These are phyloP conservation scores for Cynopterus brachyotis DNA, from an alignment of 2,113 vertebrate species.

Conservation along the genomic window DNA sequence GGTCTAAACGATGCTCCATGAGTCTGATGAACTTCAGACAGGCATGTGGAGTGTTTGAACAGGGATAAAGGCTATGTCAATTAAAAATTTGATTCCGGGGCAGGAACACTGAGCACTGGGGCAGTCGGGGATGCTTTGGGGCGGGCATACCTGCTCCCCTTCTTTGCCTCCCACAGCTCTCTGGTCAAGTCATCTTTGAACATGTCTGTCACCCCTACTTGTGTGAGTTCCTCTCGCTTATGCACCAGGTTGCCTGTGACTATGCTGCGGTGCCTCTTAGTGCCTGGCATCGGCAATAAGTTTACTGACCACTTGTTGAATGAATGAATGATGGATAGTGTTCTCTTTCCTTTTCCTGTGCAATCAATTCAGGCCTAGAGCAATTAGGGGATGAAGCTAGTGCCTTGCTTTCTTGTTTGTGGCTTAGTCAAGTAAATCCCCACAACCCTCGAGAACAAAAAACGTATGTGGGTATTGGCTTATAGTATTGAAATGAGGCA, in stretches of 20 bases:
- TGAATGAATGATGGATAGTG: background rate
- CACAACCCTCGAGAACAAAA: background rate
- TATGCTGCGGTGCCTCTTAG: fast-evolving
- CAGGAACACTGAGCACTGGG: background rate
- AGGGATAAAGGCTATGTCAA: background rate
- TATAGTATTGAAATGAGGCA: background rate
- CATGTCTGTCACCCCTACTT: background rate
- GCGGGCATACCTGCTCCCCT: background rate
- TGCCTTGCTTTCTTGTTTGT: background rate
- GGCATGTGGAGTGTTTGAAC: background rate
- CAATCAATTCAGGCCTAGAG: background rate
- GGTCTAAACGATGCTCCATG: background rate
- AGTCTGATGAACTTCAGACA: background rate
- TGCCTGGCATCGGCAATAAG: background rate
- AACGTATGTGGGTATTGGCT: background rate
- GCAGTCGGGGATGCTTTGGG: background rate
- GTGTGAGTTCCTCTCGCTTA: background rate
- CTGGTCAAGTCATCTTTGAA: background rate
- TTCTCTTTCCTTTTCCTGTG: background rate
- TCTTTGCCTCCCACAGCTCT: background rate
- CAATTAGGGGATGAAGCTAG: background rate
- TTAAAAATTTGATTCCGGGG: background rate
- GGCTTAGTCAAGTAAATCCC: background rate
- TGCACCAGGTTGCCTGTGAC: background rate
- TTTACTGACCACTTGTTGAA: background rate